Conservation (phyloP, 2,113 vertebrate species). For the Peromyscus californicus region DNA sequence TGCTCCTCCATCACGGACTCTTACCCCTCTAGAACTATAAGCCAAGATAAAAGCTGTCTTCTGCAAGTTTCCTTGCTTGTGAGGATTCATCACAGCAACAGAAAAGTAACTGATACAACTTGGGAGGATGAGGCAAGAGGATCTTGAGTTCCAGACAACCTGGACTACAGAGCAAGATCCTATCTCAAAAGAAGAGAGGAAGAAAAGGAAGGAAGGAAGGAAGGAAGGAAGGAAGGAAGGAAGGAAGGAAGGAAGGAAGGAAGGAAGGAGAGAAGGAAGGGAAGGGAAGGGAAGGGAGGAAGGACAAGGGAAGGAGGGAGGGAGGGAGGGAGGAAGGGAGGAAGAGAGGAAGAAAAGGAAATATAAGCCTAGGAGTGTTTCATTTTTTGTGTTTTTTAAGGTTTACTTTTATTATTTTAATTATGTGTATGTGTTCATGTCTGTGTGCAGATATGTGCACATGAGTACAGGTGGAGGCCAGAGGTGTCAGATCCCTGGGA, state of each 20-base stretch:
- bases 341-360: not conserved
- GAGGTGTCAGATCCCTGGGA: not conserved
- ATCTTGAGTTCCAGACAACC: too few relatives aligned
- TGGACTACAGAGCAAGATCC: not conserved
- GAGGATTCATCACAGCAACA: not conserved
- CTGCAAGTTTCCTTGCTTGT: not conserved
- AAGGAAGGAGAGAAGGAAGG: not conserved
- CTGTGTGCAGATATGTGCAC: too few relatives aligned
- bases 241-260: too few relatives aligned
- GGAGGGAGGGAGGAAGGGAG: rapidly evolving
- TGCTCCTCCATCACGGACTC: not conserved
- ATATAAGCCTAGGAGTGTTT: not conserved
- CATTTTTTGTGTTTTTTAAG: not conserved
- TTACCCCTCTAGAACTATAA: not conserved
- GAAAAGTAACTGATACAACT: not conserved
- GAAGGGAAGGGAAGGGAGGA: too few relatives aligned
- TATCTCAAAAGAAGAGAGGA: not conserved
- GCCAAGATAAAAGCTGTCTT: not conserved
- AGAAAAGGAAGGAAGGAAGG: not conserved
- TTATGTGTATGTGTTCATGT: not conserved
- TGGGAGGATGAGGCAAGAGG: not conserved
- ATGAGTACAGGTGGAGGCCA: too few relatives aligned
- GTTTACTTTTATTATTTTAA: not conserved
- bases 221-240: not conserved
- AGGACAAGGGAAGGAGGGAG: not conserved